Percentiles rank a stretch among this genome's conserved stretches.
Evolutionary conservation across 53 echinoderm and acorn worm species (phyloP).

Genomic region (Luidia sarsii): DNA sequence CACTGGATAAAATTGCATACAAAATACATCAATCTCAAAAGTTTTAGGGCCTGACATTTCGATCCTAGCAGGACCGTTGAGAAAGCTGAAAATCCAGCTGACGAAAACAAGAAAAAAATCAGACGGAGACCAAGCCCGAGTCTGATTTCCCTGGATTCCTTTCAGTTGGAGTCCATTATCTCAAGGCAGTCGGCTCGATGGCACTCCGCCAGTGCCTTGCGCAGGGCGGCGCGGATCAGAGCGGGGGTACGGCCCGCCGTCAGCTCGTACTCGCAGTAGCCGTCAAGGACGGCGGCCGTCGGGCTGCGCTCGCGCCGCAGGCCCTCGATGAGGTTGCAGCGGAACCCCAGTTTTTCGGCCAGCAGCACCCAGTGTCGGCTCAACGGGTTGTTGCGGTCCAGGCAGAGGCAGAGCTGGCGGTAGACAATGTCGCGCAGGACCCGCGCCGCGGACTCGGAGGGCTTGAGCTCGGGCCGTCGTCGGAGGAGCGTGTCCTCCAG

Average conservation of each 20-base stretch:
- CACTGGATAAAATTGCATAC: no score
- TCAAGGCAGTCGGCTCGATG: not conserved
- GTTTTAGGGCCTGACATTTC: no score
- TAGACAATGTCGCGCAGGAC: not conserved
- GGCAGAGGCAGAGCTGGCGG: not conserved
- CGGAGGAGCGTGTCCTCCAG: conserved; percentile 15
- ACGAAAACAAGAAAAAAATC: no score
- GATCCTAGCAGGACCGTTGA: no score
- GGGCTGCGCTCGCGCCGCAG: conserved; percentile 19
- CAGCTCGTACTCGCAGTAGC: conserved; percentile 1
- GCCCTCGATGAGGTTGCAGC: not conserved
- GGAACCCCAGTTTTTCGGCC: conserved; percentile 11
- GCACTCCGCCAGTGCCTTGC: not conserved
- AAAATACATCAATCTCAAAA: no score
- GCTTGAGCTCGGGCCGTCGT: conserved; percentile 20
- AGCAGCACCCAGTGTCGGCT: not conserved
- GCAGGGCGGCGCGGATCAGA: not conserved
- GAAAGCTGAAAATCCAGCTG: no score
- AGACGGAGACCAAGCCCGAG: not conserved
- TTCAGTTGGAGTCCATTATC: not conserved
- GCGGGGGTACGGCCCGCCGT: not conserved
- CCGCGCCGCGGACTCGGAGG: not conserved
- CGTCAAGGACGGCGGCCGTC: conserved; percentile 15
- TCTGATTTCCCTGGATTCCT: not conserved
- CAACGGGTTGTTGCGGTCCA: not conserved